Evolutionary conservation across 2,797 vertebrate species (phyloP).

Genomic region (Pogoniulus pusillus): DNA sequence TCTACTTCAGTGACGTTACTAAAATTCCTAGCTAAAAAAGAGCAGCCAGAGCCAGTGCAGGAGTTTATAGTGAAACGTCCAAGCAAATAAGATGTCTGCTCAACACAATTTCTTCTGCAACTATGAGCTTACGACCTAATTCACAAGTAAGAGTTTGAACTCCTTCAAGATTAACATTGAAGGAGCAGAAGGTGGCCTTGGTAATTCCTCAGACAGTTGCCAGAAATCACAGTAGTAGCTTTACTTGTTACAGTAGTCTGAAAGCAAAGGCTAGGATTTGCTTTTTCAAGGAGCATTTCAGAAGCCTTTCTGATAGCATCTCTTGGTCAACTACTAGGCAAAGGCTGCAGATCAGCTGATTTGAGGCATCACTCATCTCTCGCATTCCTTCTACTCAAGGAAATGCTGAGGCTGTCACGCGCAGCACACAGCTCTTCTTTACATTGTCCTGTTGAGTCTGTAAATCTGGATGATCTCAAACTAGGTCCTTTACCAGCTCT

Average conservation of each 20-base stretch:
- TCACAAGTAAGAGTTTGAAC: background rate
- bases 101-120: background rate
- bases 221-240: background rate
- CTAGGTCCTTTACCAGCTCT: background rate
- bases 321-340: background rate
- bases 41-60: background rate
- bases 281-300: background rate
- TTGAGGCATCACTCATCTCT: no score
- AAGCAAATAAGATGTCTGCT: background rate
- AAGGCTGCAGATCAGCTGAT: accelerated
- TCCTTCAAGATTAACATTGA: background rate
- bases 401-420: accelerated
- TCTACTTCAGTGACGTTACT: background rate
- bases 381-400: accelerated
- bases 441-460: background rate
- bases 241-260: background rate
- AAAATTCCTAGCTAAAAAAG: background rate
- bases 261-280: background rate
- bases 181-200: background rate
- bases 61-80: background rate
- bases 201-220: background rate
- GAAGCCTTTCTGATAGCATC: background rate
- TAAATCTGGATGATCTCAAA: background rate
- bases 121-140: background rate
- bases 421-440: background rate